Conservation (phyloP, 2,888 invertebrate genomes). For the Hybos culiciformis region DNA sequence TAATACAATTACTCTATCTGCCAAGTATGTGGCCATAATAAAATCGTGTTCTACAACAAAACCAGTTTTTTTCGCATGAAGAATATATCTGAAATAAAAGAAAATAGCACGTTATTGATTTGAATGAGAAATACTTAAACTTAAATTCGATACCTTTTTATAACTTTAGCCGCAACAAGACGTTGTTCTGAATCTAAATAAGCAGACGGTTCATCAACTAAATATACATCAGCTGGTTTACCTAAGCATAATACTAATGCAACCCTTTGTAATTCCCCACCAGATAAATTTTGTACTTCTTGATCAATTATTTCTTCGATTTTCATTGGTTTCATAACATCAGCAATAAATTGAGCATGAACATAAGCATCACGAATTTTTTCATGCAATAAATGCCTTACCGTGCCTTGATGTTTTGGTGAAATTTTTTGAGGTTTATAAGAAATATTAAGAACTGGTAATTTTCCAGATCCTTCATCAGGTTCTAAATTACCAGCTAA, state of each 20-base stretch:
- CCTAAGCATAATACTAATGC: constrained; percentile 93
- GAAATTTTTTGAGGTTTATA: constrained; percentile 99
- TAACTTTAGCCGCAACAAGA: constrained; percentile 98
- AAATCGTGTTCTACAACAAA: constrained; percentile 99
- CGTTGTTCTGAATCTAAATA: constrained; percentile 99
- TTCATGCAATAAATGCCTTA: constrained; percentile 84
- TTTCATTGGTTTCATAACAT: constrained; percentile 96
- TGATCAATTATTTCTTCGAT: constrained; percentile 97
- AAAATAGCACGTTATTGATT: constrained; percentile 2
- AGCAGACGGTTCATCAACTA: constrained; percentile 97
- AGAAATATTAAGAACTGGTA: constrained; percentile 87
- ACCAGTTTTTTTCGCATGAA: constrained; percentile 98
- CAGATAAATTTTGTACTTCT: constrained; percentile 95
- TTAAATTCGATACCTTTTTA: constrained; percentile 64
- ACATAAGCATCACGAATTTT: constrained; percentile 95
- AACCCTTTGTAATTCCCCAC: constrained; percentile 97
- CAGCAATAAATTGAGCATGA: constrained; percentile 95
- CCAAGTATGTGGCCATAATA: constrained; percentile 99
- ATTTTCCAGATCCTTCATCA: constrained; percentile 48
- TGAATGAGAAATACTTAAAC: neutral
- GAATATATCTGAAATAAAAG: constrained; percentile 56
- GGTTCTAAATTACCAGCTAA: constrained; percentile 90
- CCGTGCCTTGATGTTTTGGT: constrained; percentile 88
- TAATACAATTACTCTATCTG: constrained; percentile 96
- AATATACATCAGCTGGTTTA: constrained; percentile 96